Conservation (phyloP, 1,140 invertebrate species). For the Orius laevigatus region DNA sequence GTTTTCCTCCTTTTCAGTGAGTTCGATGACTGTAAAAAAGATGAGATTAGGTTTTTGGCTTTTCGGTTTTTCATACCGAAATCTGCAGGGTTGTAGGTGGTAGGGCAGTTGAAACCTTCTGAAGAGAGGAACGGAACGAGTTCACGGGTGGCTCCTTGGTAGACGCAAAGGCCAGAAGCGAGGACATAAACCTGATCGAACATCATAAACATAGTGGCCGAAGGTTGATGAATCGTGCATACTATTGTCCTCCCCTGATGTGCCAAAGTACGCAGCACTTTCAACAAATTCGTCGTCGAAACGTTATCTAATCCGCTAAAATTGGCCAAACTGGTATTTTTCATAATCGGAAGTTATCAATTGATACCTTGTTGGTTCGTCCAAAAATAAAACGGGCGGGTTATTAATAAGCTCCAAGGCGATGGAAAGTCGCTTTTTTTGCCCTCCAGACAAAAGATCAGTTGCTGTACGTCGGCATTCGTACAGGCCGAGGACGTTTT, state of each 20-base stretch:
- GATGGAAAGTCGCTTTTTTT: slow-evolving; percentile 83
- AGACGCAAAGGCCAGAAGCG: slow-evolving; percentile 50
- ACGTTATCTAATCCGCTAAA: slow-evolving; percentile 58
- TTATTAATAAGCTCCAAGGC: slow-evolving; percentile 73
- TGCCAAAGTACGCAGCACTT: slow-evolving; percentile 36
- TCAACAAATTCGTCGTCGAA: slow-evolving; percentile 48
- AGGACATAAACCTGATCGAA: slow-evolving; percentile 55
- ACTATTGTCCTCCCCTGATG: slow-evolving; percentile 55
- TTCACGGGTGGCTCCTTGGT: slow-evolving; percentile 45
- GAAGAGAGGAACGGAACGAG: slow-evolving; percentile 54
- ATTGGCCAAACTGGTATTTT: slow-evolving; percentile 6
- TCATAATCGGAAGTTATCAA: background rate
- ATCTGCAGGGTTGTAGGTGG: slow-evolving; percentile 70
- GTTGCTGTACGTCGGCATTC: slow-evolving; percentile 68
- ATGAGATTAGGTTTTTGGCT: background rate
- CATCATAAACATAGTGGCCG: slow-evolving; percentile 56
- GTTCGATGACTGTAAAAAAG: slow-evolving; percentile 8
- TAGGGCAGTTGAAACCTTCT: slow-evolving; percentile 49
- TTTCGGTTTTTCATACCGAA: slow-evolving; percentile 25
- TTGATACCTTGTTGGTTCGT: slow-evolving; percentile 76
- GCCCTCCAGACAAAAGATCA: slow-evolving; percentile 74
- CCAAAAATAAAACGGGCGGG: slow-evolving; percentile 93
- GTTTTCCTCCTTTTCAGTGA: slow-evolving; percentile 17
- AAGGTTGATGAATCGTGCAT: slow-evolving; percentile 73
- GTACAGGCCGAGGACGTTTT: slow-evolving; percentile 51